These are phyloP conservation scores for Abrostola tripartita DNA, from an alignment of 2,888 invertebrate genomes.

Conservation along the genomic window DNA sequence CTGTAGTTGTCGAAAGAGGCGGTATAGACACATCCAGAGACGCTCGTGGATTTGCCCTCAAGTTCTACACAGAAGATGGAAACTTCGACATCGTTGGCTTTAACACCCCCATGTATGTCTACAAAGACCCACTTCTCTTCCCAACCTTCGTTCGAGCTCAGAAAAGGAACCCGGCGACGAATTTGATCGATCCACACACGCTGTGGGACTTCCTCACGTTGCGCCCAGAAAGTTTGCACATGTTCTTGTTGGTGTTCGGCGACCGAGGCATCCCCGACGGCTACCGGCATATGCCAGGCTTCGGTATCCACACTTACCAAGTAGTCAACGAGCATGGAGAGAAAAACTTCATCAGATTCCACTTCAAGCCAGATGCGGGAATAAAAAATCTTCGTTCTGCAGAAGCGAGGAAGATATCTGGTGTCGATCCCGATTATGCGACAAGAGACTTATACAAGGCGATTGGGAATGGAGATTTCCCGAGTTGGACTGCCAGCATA, in stretches of 20 bases:
- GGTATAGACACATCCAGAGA: constrained; percentile 95
- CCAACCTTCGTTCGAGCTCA: constrained; percentile 97
- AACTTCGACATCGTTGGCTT: constrained; percentile 96
- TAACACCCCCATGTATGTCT: constrained; percentile 96
- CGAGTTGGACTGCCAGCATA: constrained; percentile 93
- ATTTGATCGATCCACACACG: constrained; percentile 95
- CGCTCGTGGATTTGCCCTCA: constrained; percentile 95
- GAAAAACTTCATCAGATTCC: constrained; percentile 94
- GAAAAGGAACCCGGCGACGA: constrained; percentile 96
- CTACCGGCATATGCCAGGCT: constrained; percentile 96
- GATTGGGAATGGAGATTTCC: constrained; percentile 91
- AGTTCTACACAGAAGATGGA: constrained; percentile 96
- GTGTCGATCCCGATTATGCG: constrained; percentile 95
- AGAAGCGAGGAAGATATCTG: constrained; percentile 90
- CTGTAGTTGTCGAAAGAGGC: constrained; percentile 94
- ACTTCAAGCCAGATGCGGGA: constrained; percentile 95
- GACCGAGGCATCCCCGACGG: constrained; percentile 97
- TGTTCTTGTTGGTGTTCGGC: constrained; percentile 93
- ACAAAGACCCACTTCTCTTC: constrained; percentile 95
- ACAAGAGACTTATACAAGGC: constrained; percentile 95
- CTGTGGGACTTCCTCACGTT: constrained; percentile 97
- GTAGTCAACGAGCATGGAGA: constrained; percentile 92
- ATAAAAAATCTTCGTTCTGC: constrained; percentile 92
- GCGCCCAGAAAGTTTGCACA: constrained; percentile 95
- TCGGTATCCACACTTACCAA: constrained; percentile 96